Conservation (phyloP, 2,797 vertebrate genomes). For the Gambelia wislizenii region DNA sequence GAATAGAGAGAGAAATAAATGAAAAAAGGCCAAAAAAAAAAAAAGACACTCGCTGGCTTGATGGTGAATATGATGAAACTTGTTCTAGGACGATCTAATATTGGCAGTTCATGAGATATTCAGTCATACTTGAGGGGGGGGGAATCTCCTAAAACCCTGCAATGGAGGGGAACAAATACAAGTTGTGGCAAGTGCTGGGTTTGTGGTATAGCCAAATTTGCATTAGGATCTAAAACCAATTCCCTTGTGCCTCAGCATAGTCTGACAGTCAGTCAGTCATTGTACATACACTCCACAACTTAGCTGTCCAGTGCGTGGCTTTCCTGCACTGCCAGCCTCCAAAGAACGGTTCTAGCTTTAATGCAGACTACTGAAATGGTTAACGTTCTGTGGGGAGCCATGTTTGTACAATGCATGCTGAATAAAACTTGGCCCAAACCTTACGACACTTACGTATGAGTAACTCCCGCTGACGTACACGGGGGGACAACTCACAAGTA, state of each 20-base stretch:
- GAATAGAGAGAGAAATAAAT: constrained; percentile 11
- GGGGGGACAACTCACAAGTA: constrained; percentile 28
- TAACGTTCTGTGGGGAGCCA: constrained; percentile 65
- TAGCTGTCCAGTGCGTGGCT: constrained; percentile 55
- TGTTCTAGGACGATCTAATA: constrained; percentile 26
- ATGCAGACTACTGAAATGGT: constrained; percentile 66
- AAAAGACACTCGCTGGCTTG: constrained; percentile 32
- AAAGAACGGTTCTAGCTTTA: constrained; percentile 68
- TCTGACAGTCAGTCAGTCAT: constrained; percentile 45
- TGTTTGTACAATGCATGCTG: constrained; percentile 67
- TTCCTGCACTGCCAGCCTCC: constrained; percentile 45
- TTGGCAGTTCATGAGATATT: constrained; percentile 48
- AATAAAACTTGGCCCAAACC: constrained; percentile 34
- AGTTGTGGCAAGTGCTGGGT: constrained; percentile 37
- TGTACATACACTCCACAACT: neutral
- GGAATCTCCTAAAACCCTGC: constrained; percentile 55
- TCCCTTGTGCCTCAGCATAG: constrained; percentile 41
- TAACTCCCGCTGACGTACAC: constrained; percentile 1
- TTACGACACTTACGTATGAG: constrained; percentile 14
- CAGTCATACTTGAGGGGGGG: constrained; percentile 10
- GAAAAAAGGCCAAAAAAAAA: neutral
- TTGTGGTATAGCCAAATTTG: constrained; percentile 51
- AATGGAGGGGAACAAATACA: constrained; percentile 59
- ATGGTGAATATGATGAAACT: constrained; percentile 47
- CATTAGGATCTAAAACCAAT: constrained; percentile 53